A percentile compares a stretch with the other conserved stretches of the same genome.
phyloP scores from a whole-genome alignment of 2,888 invertebrate genomes.

The Drosophila neotestacea region DNA sequence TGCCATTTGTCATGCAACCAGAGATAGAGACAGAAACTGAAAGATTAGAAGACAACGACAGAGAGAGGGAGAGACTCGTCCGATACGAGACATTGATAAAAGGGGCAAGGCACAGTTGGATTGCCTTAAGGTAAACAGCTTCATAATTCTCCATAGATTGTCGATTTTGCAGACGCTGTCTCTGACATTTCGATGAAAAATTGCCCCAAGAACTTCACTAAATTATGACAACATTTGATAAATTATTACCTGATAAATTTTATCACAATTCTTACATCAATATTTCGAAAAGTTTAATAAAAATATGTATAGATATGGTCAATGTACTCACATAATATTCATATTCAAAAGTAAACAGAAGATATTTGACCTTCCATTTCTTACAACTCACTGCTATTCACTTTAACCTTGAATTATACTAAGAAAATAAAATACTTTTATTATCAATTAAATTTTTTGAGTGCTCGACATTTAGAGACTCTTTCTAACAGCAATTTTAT shows the following conservation, averaged over 20 bases:
- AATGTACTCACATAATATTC: background rate
- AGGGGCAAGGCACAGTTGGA: constrained; percentile 21
- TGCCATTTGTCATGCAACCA: constrained; percentile 69
- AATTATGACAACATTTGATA: constrained; percentile 45
- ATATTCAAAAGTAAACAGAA: background rate
- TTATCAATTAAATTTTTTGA: background rate
- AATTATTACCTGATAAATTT: constrained; percentile 54
- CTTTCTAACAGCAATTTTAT: no score
- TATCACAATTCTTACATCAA: constrained; percentile 31
- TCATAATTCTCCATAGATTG: constrained; percentile 63
- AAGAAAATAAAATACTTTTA: background rate
- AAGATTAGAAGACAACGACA: constrained; percentile 6
- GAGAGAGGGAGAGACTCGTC: background rate
- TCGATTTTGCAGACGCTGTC: constrained; percentile 53
- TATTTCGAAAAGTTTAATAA: constrained; percentile 4
- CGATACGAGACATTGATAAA: constrained; percentile 18
- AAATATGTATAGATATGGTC: background rate
- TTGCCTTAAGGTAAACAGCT: constrained; percentile 63
- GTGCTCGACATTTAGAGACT: no score
- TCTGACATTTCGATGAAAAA: constrained; percentile 58
- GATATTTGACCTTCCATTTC: background rate
- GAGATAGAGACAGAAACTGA: constrained; percentile 6
- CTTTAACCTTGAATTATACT: background rate
- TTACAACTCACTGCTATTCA: background rate
- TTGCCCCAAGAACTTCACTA: constrained; percentile 40